Conservation (phyloP, 1,140 invertebrate species). For the Magallana angulata region DNA sequence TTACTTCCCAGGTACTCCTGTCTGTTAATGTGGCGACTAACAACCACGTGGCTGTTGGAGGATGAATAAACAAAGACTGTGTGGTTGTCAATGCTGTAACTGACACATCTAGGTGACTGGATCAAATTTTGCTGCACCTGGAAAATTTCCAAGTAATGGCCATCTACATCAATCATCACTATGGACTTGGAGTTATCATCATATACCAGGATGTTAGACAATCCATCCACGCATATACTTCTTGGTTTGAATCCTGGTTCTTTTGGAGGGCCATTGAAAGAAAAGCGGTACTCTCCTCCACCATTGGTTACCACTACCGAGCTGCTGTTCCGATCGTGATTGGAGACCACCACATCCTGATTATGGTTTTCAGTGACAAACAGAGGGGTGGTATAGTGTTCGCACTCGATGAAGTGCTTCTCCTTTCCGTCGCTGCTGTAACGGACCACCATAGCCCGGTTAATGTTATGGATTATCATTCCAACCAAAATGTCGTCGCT, state of each 20-base stretch:
- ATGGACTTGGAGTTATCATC: not conserved
- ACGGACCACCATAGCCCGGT: not conserved
- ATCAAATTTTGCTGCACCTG: not conserved
- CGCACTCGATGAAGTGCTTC: not conserved
- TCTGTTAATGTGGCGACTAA: not conserved
- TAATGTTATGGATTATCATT: not conserved
- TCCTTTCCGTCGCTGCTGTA: not conserved
- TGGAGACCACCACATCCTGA: not conserved
- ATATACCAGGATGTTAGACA: not conserved
- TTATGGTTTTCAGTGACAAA: constrained; percentile 19
- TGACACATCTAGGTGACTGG: not conserved
- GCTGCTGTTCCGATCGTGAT: not conserved
- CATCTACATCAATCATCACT: not conserved
- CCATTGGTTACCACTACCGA: not conserved
- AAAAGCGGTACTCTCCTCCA: not conserved
- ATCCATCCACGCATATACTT: not conserved
- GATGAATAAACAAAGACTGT: not conserved
- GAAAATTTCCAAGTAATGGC: not conserved
- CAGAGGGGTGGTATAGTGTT: not conserved
- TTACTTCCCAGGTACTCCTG: constrained; percentile 16
- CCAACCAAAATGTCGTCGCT: not conserved
- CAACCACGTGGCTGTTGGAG: not conserved
- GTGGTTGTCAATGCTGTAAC: not conserved
- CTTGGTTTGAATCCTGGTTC: constrained; percentile 7
- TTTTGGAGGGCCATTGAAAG: not conserved